Conservation (phyloP, 2,888 invertebrate species). For the Caenorhabditis sp. region DNA sequence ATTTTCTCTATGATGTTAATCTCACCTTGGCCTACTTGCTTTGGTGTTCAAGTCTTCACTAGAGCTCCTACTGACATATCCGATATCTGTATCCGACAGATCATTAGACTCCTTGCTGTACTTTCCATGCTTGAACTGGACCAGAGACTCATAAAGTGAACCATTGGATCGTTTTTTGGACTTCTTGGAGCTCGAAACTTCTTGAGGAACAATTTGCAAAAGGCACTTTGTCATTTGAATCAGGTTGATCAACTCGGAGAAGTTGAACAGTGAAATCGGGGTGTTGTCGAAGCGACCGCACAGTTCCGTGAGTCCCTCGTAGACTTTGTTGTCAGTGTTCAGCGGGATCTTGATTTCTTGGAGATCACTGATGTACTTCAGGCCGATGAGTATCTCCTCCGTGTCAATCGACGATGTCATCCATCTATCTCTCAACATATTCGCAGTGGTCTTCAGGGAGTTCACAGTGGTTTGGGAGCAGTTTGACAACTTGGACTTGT, state of each 20-base stretch:
- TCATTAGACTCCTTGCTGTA: conserved; percentile 63
- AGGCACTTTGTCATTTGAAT: conserved; percentile 29
- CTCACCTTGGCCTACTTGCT: conserved; percentile 46
- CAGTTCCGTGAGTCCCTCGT: conserved; percentile 46
- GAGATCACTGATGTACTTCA: conserved; percentile 70
- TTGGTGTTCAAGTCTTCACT: conserved; percentile 71
- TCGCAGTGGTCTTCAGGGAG: conserved; percentile 58
- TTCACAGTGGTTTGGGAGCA: conserved; percentile 25
- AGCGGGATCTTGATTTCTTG: conserved; percentile 52
- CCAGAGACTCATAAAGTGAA: conserved; percentile 57
- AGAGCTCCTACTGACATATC: conserved; percentile 71
- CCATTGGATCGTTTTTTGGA: conserved; percentile 42
- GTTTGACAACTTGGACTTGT: conserved; percentile 1
- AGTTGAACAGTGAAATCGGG: conserved; percentile 57
- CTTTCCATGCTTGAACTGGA: conserved; percentile 64
- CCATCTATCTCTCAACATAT: conserved; percentile 65
- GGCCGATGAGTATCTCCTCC: conserved; percentile 66
- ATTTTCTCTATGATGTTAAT: no score
- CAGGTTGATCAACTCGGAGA: conserved; percentile 50
- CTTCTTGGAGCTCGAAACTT: conserved; percentile 20
- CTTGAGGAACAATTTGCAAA: conserved; percentile 18
- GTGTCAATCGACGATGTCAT: conserved; percentile 63
- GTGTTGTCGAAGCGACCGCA: conserved; percentile 46
- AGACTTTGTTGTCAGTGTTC: conserved; percentile 51
- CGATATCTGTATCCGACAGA: conserved; percentile 69